Percentiles rank a stretch among this genome's conserved stretches.
phyloP scores from a whole-genome alignment of 2,888 invertebrate species.

The Apotomis capreana region DNA sequence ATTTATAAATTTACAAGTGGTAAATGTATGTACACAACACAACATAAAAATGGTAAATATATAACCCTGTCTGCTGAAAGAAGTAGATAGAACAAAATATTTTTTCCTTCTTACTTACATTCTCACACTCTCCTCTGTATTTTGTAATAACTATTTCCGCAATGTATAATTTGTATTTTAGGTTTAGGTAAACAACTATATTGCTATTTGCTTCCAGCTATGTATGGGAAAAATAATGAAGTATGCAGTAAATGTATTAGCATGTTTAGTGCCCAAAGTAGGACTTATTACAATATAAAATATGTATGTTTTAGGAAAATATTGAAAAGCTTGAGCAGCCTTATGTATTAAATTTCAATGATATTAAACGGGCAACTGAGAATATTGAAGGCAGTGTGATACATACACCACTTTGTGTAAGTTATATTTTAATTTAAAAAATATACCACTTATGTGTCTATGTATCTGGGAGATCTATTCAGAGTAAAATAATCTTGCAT shows the following conservation, averaged over 20 bases:
- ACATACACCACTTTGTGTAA: constrained; percentile 77
- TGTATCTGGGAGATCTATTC: background rate
- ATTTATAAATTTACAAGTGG: constrained; percentile 9
- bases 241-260: too few species aligned
- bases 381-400: constrained; percentile 72
- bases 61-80: too few species aligned
- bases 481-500: background rate
- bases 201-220: too few species aligned
- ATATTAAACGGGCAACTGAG: constrained; percentile 72
- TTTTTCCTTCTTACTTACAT: too few species aligned
- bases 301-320: constrained; percentile 19
- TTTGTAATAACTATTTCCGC: too few species aligned
- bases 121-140: too few species aligned
- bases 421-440: constrained; percentile 45
- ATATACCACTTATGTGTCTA: too few species aligned
- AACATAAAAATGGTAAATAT: constrained; percentile 15
- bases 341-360: constrained; percentile 65
- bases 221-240: too few species aligned
- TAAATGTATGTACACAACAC: background rate
- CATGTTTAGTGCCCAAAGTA: background rate
- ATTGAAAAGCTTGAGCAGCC: constrained; percentile 43
- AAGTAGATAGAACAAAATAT: too few species aligned
- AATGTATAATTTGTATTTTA: too few species aligned
- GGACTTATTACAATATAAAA: background rate
- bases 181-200: too few species aligned